These are phyloP conservation scores for Heliconius hortense DNA, from an alignment of 2,888 invertebrate species.

Conservation along the genomic window DNA sequence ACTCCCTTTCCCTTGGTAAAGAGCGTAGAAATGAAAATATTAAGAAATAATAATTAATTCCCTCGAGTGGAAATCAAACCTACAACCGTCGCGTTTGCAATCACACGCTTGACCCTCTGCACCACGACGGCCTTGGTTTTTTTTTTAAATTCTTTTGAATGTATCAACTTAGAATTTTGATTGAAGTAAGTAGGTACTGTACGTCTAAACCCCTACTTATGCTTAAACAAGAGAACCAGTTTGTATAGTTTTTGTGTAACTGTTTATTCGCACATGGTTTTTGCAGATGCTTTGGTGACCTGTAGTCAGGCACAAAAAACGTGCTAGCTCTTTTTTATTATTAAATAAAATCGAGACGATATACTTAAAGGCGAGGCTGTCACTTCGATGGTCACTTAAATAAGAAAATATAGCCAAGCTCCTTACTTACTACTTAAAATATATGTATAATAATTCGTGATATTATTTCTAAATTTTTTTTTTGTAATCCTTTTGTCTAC, in stretches of 20 bases:
- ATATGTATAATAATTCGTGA: neutral
- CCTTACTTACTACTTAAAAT: neutral
- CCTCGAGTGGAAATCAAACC: no score
- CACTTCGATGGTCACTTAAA: neutral
- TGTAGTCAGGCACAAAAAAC: neutral
- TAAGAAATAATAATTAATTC: no score
- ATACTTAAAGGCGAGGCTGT: neutral
- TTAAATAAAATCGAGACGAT: neutral
- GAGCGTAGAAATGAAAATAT: no score
- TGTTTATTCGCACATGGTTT: conserved; percentile 11
- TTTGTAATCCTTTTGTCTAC: neutral
- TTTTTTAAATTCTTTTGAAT: neutral
- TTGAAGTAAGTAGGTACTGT: neutral
- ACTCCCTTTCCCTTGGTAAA: no score
- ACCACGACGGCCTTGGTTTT: no score
- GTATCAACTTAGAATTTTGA: conserved; percentile 7
- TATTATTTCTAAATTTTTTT: neutral
- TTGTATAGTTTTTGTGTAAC: conserved; percentile 8
- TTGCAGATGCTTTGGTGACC: conserved; percentile 12
- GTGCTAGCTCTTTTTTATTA: neutral
- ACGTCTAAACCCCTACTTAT: neutral
- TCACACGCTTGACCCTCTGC: no score
- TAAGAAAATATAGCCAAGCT: neutral
- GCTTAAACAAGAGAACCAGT: conserved; percentile 10
- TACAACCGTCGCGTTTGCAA: no score